Conservation (phyloP, 1,140 invertebrate genomes). For the Ctenoplectra terminalis region DNA sequence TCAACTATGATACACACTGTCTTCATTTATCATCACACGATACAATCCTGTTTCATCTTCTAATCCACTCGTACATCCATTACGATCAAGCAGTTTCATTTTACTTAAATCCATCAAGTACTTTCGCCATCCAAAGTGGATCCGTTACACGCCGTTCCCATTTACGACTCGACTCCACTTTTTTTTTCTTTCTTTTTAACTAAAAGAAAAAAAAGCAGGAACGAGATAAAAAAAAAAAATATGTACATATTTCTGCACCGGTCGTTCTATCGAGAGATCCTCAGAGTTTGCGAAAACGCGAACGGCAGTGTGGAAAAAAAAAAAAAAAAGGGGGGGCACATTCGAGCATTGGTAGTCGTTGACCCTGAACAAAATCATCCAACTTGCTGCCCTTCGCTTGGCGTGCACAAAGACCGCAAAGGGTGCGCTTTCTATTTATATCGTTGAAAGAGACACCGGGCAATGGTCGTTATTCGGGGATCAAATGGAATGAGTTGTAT, state of each 20-base stretch:
- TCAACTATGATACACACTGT: neutral
- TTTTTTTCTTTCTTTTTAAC: neutral
- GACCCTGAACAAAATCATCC: constrained; percentile 46
- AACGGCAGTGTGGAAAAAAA: neutral
- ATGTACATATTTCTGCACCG: neutral
- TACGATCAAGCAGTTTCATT: neutral
- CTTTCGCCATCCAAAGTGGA: neutral
- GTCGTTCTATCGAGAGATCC: neutral
- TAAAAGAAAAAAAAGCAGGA: neutral
- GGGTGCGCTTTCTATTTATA: constrained; percentile 44
- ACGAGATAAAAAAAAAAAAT: neutral
- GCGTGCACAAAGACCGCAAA: constrained; percentile 43
- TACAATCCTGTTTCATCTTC: neutral
- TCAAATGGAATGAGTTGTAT: constrained; percentile 49
- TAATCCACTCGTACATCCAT: neutral
- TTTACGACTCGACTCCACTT: too few species aligned
- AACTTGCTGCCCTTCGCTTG: constrained; percentile 35
- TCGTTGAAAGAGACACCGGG: constrained; percentile 43
- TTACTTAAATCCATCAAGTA: neutral
- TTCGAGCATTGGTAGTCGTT: constrained; percentile 39
- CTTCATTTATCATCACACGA: neutral
- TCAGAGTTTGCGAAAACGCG: neutral
- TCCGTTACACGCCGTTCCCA: neutral
- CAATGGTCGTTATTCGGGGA: constrained; percentile 33
- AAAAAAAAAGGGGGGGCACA: constrained; percentile 1